phyloP scores from a whole-genome alignment of 2,888 invertebrate species.

The Heliconius aoede region DNA sequence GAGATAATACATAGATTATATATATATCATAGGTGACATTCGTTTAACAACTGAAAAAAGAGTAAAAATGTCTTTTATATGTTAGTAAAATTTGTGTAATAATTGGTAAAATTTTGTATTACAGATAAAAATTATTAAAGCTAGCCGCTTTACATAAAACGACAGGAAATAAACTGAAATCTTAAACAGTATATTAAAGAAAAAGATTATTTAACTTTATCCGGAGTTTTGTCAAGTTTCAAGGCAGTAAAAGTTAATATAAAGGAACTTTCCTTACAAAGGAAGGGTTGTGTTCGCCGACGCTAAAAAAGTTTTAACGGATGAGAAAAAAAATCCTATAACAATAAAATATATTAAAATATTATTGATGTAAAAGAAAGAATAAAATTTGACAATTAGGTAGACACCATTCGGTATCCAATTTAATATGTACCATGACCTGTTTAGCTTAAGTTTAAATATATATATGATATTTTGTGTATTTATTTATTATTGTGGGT shows the following conservation, averaged over 20 bases:
- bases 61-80: not conserved
- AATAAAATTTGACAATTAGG: not conserved
- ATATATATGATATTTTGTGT: not conserved
- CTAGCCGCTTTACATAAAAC: not conserved
- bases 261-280: constrained; percentile 28
- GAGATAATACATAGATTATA: not conserved
- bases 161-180: constrained; percentile 26
- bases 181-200: constrained; percentile 27
- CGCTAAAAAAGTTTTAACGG: not conserved
- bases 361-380: not conserved
- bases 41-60: not conserved
- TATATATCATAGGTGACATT: not conserved
- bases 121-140: not conserved
- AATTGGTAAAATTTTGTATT: not conserved
- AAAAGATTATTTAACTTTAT: constrained; percentile 34
- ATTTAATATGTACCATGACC: not conserved
- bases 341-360: constrained; percentile 3
- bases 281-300: not conserved
- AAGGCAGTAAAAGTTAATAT: constrained; percentile 30
- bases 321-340: not conserved
- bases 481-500: not conserved
- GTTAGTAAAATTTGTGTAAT: not conserved
- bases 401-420: not conserved
- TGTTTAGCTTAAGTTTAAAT: not conserved
- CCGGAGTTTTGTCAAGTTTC: constrained; percentile 26